Conservation (phyloP, 2,888 invertebrate genomes). For the Acanthosepion lycidas region DNA sequence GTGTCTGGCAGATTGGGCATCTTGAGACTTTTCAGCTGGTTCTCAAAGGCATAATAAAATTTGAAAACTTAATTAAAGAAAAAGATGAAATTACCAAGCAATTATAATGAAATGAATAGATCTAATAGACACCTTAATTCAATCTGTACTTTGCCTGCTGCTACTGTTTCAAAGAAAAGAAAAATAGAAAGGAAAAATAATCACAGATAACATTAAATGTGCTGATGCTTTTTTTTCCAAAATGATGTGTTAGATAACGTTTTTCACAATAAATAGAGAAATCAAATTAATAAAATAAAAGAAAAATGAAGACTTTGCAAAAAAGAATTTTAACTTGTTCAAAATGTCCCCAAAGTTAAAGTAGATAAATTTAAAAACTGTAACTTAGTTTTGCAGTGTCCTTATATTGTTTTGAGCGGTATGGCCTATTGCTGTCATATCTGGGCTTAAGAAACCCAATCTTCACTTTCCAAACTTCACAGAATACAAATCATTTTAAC, state of each 20-base stretch:
- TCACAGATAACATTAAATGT: neutral
- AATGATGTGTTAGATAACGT: neutral
- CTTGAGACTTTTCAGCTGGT: neutral
- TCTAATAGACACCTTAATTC: constrained; percentile 9
- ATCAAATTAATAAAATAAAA: neutral
- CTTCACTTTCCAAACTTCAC: no score
- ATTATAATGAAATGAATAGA: constrained; percentile 23
- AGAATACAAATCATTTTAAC: no score
- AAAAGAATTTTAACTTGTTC: no score
- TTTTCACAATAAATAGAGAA: neutral
- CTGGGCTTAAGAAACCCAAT: no score
- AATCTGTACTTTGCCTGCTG: neutral
- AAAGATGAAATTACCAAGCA: neutral
- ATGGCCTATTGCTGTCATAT: no score
- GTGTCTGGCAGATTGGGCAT: neutral
- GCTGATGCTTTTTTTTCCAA: neutral
- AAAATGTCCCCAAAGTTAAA: no score
- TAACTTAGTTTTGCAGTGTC: no score
- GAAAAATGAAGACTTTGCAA: no score
- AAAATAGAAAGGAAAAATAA: neutral
- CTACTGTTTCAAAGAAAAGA: neutral
- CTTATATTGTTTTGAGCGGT: no score
- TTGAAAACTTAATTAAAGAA: neutral
- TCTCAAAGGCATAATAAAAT: constrained; percentile 8
- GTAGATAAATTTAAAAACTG: no score